Evolutionary conservation across 2,113 vertebrate species (phyloP).

Genomic region (Mesembrinibis cayennensis): DNA sequence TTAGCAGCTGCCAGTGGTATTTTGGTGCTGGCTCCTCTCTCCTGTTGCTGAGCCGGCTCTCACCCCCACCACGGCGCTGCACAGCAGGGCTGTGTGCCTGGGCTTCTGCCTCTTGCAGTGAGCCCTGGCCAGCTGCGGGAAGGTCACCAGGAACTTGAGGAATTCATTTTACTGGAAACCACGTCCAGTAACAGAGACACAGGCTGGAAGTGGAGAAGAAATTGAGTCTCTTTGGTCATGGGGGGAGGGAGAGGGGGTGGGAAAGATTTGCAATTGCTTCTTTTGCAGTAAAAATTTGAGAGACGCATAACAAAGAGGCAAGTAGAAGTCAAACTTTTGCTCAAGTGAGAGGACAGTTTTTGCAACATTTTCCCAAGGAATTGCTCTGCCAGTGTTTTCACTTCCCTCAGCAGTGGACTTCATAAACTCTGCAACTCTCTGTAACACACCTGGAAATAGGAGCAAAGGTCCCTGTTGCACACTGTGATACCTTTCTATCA

Average conservation of each 20-base stretch:
- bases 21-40: background rate
- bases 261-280: background rate
- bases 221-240: background rate
- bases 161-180: background rate
- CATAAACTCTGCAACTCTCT: background rate
- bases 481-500: background rate
- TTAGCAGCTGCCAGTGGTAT: background rate
- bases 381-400: background rate
- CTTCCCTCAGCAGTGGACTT: background rate
- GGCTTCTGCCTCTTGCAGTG: background rate
- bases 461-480: background rate
- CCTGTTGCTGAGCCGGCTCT: background rate
- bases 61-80: accelerated
- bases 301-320: background rate
- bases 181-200: background rate
- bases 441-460: background rate
- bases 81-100: background rate
- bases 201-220: background rate
- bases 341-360: background rate
- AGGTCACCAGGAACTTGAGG: background rate
- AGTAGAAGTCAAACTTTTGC: background rate
- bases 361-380: background rate
- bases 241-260: background rate
- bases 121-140: background rate
- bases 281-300: background rate